These are phyloP conservation scores for Telenomus remus DNA, from an alignment of 1,140 invertebrate species.

Conservation along the genomic window DNA sequence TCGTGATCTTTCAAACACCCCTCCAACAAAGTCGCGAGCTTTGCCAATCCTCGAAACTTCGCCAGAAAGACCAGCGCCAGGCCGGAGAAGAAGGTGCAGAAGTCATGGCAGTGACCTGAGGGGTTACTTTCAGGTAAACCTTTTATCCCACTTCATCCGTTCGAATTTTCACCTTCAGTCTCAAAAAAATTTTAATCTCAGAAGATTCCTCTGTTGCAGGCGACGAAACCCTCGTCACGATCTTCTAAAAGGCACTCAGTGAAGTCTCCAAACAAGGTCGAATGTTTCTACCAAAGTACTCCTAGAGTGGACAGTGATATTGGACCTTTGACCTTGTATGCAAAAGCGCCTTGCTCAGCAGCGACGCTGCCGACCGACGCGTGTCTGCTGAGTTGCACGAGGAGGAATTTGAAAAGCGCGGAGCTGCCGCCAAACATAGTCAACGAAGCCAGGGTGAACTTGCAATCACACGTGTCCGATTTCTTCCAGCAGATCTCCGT, in stretches of 20 bases:
- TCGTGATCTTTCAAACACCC: constrained; percentile 72
- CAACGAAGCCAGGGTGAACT: constrained; percentile 68
- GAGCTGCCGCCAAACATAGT: constrained; percentile 68
- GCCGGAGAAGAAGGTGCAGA: constrained; percentile 66
- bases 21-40: constrained; percentile 62
- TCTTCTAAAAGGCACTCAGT: constrained; percentile 67
- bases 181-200: neutral
- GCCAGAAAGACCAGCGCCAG: constrained; percentile 57
- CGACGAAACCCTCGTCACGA: constrained; percentile 67
- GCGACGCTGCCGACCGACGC: constrained; percentile 45
- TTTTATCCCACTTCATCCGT: constrained; percentile 6
- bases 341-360: constrained; percentile 25
- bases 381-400: constrained; percentile 46
- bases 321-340: constrained; percentile 67
- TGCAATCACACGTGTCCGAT: constrained; percentile 74
- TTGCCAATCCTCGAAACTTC: constrained; percentile 20
- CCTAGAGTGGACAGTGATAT: constrained; percentile 72
- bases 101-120: constrained; percentile 71
- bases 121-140: constrained; percentile 69
- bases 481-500: constrained; percentile 76
- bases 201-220: constrained; percentile 50
- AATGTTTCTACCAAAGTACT: constrained; percentile 73
- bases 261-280: constrained; percentile 59
- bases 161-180: too few species aligned
- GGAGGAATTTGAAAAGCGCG: constrained; percentile 61